Base-by-base conservation (phyloP, 2,797 vertebrate genomes). In the Pipistrellus kuhlii region DNA sequence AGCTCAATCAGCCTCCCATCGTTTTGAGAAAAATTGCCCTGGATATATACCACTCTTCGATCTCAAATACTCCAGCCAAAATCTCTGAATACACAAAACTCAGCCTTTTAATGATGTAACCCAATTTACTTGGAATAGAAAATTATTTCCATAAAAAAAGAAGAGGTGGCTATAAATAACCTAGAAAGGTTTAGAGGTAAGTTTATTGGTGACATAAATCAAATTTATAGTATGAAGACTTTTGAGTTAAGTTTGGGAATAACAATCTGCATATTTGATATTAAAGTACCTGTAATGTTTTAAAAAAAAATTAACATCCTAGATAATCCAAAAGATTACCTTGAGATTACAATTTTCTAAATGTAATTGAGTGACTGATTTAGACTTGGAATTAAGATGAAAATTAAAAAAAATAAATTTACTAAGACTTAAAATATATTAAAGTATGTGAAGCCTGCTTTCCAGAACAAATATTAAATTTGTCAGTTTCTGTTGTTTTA, bases 91-190 rank as follows among this genome's bases (percentile, higher is more conserved):
- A 6, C 5, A 8, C 10, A 57, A 38, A 44, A 20, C n/a, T 25
- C 27, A 57, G 41, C 25, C 13, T 2, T 32, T 46, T 59, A 38
- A 68, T 75, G 75, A 78, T 14, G 27, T 2, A 71, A 21, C n/a
- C 25, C 77, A 68, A 25, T 64, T 89, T 85, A 32, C 18, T 18
- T 35, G 38, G 53, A 35, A 53, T 68, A 83, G 55, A 51, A 93
- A 85, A 80, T 51, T 62, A 17, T 88, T 94, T 76, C 80, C 68
- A 66, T 85, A 48, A 93, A 85, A 78, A 55, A 68, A 64, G 55
- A 72, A 64, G n/a, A 35, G 53, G 32, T 44, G 20, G 72, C 73
- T 78, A 90, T 78, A 93, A 93, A 84, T 95, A 85, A 85, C 9
- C 23, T 25, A 48, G 71, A 59, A 76, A 85, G 46, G 21, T 51